phyloP scores from a whole-genome alignment of 2,113 vertebrate species.

The Emydura subglobosa region DNA sequence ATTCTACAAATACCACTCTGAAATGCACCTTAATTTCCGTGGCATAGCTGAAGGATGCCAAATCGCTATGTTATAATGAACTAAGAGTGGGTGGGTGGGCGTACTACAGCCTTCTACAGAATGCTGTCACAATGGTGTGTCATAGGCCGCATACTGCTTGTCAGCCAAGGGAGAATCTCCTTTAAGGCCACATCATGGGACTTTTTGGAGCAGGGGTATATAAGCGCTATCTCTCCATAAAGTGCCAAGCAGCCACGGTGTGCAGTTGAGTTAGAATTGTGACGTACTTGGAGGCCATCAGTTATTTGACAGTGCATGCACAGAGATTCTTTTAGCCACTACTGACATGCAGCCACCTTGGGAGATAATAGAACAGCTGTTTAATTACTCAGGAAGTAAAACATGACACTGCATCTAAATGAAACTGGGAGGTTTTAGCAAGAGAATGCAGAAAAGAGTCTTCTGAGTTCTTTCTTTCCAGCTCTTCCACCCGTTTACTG shows the following conservation, averaged over 20 bases:
- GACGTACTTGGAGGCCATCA: not conserved
- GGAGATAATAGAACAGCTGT: not conserved
- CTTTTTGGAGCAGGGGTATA: not conserved
- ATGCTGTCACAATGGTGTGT: not conserved
- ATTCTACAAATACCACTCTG: too few species aligned
- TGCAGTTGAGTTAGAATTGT: not conserved
- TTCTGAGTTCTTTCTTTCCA: not conserved
- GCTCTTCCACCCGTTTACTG: rapidly evolving
- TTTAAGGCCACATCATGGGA: not conserved
- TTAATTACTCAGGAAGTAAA: not conserved
- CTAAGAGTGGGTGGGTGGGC: too few species aligned
- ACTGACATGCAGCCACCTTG: not conserved
- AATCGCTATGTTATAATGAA: too few species aligned
- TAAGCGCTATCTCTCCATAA: not conserved
- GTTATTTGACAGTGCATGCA: not conserved
- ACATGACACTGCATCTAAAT: not conserved
- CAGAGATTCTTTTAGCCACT: not conserved
- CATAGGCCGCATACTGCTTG: not conserved
- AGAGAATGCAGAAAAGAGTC: not conserved
- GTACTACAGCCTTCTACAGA: not conserved
- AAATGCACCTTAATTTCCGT: too few species aligned
- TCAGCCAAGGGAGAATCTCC: too few species aligned
- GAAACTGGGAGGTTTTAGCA: not conserved
- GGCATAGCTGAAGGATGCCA: too few species aligned
- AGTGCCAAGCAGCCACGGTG: not conserved